phyloP scores from a whole-genome alignment of 2,797 vertebrate genomes.

The Gambelia wislizenii region DNA sequence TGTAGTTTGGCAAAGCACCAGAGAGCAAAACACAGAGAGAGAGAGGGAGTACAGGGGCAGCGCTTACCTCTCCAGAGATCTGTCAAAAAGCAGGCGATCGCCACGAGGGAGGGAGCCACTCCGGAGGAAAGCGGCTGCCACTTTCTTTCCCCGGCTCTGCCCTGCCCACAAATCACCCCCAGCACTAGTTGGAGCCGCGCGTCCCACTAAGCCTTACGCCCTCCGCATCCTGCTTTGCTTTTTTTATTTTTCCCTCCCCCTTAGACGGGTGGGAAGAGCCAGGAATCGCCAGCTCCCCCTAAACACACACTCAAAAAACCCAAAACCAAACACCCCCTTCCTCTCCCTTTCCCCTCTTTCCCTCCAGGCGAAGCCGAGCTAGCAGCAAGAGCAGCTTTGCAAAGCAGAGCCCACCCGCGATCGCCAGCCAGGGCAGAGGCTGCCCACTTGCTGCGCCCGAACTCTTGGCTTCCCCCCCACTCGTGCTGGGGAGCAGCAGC shows the following conservation, averaged over 20 bases:
- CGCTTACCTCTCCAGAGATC: background rate
- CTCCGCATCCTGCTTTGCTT: background rate
- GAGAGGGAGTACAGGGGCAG: too few species aligned
- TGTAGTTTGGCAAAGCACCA: too few species aligned
- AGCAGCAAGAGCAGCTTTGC: too few species aligned
- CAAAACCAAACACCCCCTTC: too few species aligned
- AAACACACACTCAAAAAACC: too few species aligned
- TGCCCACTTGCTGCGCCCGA: background rate
- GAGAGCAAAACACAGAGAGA: too few species aligned
- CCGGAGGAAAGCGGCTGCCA: background rate
- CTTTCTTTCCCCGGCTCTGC: background rate
- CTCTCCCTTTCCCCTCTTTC: too few species aligned
- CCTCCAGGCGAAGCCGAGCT: background rate
- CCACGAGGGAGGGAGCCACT: too few species aligned
- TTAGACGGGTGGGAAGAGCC: background rate
- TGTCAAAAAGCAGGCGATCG: background rate
- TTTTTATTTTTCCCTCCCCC: background rate
- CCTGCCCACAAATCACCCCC: too few species aligned
- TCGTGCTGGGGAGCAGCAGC: background rate
- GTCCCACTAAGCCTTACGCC: slow-evolving; percentile 46
- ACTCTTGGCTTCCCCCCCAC: background rate
- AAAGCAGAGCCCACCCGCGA: too few species aligned
- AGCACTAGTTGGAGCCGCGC: background rate
- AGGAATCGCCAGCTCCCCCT: background rate
- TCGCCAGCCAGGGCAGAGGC: background rate